These are phyloP conservation scores for Meriones psammophilus DNA, from an alignment of 2,797 vertebrate species.

Conservation along the genomic window DNA sequence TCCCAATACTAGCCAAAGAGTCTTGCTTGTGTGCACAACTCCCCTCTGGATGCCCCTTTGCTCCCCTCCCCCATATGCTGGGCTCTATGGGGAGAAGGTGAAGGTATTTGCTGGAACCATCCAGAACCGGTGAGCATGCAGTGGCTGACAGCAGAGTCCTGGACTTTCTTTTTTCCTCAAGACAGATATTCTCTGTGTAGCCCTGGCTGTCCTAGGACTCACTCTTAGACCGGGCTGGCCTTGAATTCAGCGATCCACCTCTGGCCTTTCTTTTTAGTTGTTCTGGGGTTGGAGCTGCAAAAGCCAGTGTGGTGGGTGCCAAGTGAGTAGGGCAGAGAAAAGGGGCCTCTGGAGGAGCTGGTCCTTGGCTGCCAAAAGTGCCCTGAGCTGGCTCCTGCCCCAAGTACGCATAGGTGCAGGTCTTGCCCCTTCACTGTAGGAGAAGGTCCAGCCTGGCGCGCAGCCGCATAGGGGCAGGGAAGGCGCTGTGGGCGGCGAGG, in stretches of 20 bases:
- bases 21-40: neutral
- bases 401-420: constrained; percentile 77
- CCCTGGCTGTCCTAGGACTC: too few species aligned
- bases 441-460: neutral
- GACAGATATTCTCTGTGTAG: too few species aligned
- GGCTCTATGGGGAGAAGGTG: neutral
- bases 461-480: constrained; percentile 73
- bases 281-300: neutral
- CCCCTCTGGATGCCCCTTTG: neutral
- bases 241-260: too few species aligned
- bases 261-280: too few species aligned
- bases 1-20: neutral
- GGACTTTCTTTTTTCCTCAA: neutral
- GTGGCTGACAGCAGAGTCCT: constrained; percentile 36
- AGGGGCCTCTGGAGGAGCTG: neutral
- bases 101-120: neutral
- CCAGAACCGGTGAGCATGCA: too few species aligned
- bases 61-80: too few species aligned
- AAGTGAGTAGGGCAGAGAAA: neutral
- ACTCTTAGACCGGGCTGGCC: too few species aligned
- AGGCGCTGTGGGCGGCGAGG: constrained; percentile 80
- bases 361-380: neutral
- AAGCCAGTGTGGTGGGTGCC: neutral
- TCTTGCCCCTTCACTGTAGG: neutral
- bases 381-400: neutral